Evolutionary conservation across 2,888 invertebrate genomes (phyloP), one percentile per base, ranked within the genome.

Genomic region (Hydroisotoma schaefferi): DNA sequence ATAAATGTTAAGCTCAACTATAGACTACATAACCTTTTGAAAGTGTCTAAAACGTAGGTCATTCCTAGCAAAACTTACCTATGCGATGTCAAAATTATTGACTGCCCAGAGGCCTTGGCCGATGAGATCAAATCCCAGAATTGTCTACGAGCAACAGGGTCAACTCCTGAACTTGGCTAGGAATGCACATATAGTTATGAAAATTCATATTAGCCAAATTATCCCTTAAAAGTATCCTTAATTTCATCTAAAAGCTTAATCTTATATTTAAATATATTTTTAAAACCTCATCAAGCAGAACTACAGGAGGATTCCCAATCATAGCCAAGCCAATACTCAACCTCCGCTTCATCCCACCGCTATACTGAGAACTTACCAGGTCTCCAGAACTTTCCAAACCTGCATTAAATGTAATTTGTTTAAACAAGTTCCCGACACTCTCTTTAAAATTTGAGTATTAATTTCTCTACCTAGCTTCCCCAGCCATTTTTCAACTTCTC

Each of bases 341-440:
- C 73, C 90, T 88, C 51, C 90, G 79, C 69, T 87, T 86, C 76
- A 89, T 90, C 0, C 90, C 90, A 4, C 88, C 89, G 72, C 85
- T 85, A 75, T 84, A 85, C 23, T 77, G 65, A 15, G 52, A 28
- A 52, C 69, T 67, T 46, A 63, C 57, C 4, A 67, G 58, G 43
- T 55, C 29, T n/a, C 40, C 59, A 46, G 65, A 67, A 26, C 55
- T 61, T 5, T 40, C 15, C 29, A 69, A 44, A 10, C 67, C 33
- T 33, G 33, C 15, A 8, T 8, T 10, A 33, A 33, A 33, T 33
- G 33, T n/a, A n/a, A n/a, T n/a, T n/a, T n/a, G n/a, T n/a, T n/a
- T n/a, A n/a, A n/a, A n/a, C n/a, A n/a, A n/a, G n/a, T n/a, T n/a
- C n/a, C n/a, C n/a, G n/a, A n/a, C n/a, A n/a, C n/a, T n/a, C n/a